Conservation (phyloP, 2,797 vertebrate genomes). For the Chelidonichthys spinosus region DNA sequence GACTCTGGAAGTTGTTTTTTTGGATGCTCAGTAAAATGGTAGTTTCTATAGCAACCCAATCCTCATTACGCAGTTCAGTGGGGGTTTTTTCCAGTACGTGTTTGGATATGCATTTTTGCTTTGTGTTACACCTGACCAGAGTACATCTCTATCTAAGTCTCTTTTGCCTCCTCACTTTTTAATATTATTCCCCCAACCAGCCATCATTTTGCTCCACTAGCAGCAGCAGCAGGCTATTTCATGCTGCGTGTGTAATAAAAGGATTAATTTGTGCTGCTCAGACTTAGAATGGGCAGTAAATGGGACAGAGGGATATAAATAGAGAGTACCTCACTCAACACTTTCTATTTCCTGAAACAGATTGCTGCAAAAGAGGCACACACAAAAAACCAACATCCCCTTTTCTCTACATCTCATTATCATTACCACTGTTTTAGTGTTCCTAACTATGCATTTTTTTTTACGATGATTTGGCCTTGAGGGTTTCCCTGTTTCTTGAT, state of each 20-base stretch:
- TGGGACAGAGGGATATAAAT: constrained; percentile 77
- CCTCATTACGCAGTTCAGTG: not conserved
- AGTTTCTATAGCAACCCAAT: constrained; percentile 40
- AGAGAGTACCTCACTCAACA: constrained; percentile 67
- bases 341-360: constrained; percentile 59
- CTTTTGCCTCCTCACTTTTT: not conserved
- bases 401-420: not conserved
- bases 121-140: constrained; percentile 6
- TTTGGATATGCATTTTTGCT: not conserved
- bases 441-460: not conserved
- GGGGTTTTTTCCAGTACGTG: not conserved
- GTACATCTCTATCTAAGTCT: not conserved
- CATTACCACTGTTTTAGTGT: not conserved
- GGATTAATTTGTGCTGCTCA: constrained; percentile 80
- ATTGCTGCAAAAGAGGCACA: constrained; percentile 32
- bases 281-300: constrained; percentile 73
- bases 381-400: constrained; percentile 8
- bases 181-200: constrained; percentile 22
- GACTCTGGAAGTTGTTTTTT: not conserved
- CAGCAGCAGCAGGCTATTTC: constrained; percentile 68
- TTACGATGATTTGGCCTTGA: not conserved
- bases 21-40: not conserved
- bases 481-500: constrained; percentile 3
- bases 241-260: constrained; percentile 76
- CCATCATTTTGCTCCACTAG: constrained; percentile 24